These are phyloP conservation scores for Potamilus streckersoni DNA, from an alignment of 1,140 invertebrate species.

Conservation along the genomic window DNA sequence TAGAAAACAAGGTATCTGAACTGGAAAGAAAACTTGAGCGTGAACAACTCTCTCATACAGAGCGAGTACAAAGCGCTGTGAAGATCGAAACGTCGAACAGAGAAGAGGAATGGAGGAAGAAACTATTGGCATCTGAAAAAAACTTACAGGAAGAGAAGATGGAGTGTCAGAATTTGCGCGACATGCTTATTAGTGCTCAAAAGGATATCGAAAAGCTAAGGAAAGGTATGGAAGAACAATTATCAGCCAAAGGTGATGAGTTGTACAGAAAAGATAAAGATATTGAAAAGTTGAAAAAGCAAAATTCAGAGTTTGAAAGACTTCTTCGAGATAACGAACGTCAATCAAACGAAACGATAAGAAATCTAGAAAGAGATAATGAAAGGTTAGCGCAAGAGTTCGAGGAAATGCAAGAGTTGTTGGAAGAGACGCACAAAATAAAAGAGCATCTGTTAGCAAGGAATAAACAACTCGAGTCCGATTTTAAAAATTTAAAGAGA, in stretches of 20 bases:
- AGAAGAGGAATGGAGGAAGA: slow-evolving; percentile 50
- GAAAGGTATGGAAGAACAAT: slow-evolving; percentile 48
- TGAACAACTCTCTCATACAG: slow-evolving; percentile 35
- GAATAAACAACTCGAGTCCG: slow-evolving; percentile 56
- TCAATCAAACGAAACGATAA: slow-evolving; percentile 41
- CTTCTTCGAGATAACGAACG: slow-evolving; percentile 41
- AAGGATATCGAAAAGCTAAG: slow-evolving; percentile 61
- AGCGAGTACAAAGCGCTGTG: slow-evolving; percentile 34
- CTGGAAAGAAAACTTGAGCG: slow-evolving; percentile 40
- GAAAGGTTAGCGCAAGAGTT: slow-evolving; percentile 53
- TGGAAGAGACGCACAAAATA: slow-evolving; percentile 53
- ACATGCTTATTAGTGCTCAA: slow-evolving; percentile 61
- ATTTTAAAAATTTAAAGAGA: slow-evolving; percentile 50
- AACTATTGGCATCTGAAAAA: slow-evolving; percentile 43
- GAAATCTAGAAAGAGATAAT: slow-evolving; percentile 48
- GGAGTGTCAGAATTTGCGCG: slow-evolving; percentile 60
- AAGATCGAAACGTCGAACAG: slow-evolving; percentile 35
- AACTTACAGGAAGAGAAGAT: slow-evolving; percentile 53
- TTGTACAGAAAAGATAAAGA: slow-evolving; percentile 50
- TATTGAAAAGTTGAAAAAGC: slow-evolving; percentile 45
- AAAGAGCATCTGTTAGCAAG: slow-evolving; percentile 46
- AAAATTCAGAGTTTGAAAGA: slow-evolving; percentile 43
- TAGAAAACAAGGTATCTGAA: slow-evolving; percentile 42
- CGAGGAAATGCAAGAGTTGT: slow-evolving; percentile 46
- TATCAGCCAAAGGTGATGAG: slow-evolving; percentile 49